Percentiles rank a stretch among this genome's conserved stretches.
Conservation (phyloP, 2,797 vertebrate genomes). For the Cirrhinus molitorella region DNA sequence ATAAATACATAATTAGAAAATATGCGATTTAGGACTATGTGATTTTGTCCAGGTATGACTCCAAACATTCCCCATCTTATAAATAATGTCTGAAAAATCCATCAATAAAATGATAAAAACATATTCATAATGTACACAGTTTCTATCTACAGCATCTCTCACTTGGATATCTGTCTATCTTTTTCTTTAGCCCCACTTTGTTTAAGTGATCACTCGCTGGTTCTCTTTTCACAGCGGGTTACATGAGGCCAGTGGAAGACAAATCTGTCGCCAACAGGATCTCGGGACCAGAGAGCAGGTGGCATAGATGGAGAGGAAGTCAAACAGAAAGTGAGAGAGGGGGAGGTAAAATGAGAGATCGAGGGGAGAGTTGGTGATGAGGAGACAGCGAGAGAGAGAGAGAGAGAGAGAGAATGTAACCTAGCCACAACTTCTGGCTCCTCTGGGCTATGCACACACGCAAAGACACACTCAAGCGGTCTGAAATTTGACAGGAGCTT, state of each 20-base stretch:
- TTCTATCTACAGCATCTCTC: constrained; percentile 25
- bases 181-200: not conserved
- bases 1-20: not conserved
- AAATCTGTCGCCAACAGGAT: constrained; percentile 65
- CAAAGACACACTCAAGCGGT: constrained; percentile 24
- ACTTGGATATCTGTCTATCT: constrained; percentile 20
- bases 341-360: constrained; percentile 4
- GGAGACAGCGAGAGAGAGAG: constrained; percentile 19
- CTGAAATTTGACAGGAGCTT: constrained; percentile 50
- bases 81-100: not conserved
- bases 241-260: constrained; percentile 60
- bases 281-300: constrained; percentile 70
- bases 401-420: constrained; percentile 15
- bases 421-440: constrained; percentile 37
- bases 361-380: not conserved
- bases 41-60: not conserved
- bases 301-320: constrained; percentile 62
- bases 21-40: not conserved
- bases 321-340: constrained; percentile 32
- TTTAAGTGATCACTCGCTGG: constrained; percentile 47
- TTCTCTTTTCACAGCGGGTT: constrained; percentile 54
- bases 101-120: not conserved
- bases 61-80: not conserved
- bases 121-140: not conserved
- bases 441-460: constrained; percentile 35